phyloP scores from a whole-genome alignment of 2,888 invertebrate species.

The Himalopsyche anomala region DNA sequence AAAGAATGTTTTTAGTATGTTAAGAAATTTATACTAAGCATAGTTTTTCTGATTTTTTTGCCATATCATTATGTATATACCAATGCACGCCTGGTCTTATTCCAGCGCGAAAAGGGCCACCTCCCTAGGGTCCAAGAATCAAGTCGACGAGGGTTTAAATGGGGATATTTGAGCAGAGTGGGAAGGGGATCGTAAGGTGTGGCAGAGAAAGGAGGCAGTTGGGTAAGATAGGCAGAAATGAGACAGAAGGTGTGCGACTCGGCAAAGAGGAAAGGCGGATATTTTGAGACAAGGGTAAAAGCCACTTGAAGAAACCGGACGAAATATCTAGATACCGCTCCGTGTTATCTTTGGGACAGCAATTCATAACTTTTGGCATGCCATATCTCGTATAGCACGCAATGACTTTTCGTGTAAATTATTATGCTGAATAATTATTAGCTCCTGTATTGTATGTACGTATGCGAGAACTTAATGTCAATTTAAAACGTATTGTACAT shows the following conservation, averaged over 20 bases:
- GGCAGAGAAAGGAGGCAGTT: not conserved
- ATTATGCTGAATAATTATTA: no score
- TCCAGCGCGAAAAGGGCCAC: constrained; percentile 23
- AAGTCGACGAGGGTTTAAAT: constrained; percentile 19
- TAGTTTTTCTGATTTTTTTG: no score
- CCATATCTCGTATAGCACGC: not conserved
- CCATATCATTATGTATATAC: not conserved
- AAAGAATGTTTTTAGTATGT: no score
- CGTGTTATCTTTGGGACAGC: constrained; percentile 11
- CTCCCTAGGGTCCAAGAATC: constrained; percentile 38
- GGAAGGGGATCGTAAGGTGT: not conserved
- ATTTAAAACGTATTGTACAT: no score
- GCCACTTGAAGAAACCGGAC: constrained; percentile 40
- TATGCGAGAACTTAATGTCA: no score
- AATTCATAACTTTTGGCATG: constrained; percentile 38
- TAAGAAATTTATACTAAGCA: no score
- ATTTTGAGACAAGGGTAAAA: constrained; percentile 38
- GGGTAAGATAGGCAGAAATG: constrained; percentile 23
- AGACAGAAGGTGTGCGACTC: constrained; percentile 36
- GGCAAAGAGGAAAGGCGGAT: constrained; percentile 4
- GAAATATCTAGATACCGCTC: constrained; percentile 16
- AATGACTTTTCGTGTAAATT: no score
- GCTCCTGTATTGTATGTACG: no score
- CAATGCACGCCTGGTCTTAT: not conserved
- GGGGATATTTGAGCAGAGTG: not conserved